Evolutionary conservation across 2,113 vertebrate species (phyloP).

Genomic region (Pygoscelis adeliae): DNA sequence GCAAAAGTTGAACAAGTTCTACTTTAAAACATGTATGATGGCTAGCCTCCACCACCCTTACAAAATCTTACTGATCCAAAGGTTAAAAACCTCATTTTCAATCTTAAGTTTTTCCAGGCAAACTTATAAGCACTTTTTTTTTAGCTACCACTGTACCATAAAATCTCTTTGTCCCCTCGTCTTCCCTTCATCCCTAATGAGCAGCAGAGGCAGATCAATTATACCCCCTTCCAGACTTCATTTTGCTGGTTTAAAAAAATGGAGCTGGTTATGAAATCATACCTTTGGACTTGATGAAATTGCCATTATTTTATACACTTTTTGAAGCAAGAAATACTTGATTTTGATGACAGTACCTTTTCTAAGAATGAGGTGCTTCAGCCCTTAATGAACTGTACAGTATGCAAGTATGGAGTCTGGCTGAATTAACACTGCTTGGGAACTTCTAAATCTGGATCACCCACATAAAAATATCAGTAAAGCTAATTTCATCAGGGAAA

Average conservation of each 20-base stretch:
- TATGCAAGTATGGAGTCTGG: neutral
- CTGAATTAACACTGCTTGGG: neutral
- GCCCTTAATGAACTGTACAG: neutral
- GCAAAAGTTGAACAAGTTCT: neutral
- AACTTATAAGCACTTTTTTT: neutral
- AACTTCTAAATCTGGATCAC: neutral
- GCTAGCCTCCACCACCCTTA: neutral
- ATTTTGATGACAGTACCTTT: neutral
- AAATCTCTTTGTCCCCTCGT: neutral
- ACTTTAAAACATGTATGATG: neutral
- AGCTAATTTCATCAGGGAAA: neutral
- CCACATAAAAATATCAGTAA: neutral
- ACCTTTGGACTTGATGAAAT: neutral
- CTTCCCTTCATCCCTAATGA: neutral
- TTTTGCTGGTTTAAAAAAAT: neutral
- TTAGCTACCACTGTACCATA: neutral
- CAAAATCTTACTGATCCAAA: neutral
- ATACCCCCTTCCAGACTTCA: neutral
- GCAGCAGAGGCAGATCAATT: neutral
- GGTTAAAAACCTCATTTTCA: neutral
- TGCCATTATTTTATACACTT: neutral
- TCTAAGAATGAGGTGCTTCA: neutral
- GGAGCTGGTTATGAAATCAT: neutral
- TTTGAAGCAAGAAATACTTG: neutral
- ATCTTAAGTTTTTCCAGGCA: neutral